These are phyloP conservation scores for Empidonax traillii DNA, from an alignment of 2,113 vertebrate genomes.

Conservation along the genomic window DNA sequence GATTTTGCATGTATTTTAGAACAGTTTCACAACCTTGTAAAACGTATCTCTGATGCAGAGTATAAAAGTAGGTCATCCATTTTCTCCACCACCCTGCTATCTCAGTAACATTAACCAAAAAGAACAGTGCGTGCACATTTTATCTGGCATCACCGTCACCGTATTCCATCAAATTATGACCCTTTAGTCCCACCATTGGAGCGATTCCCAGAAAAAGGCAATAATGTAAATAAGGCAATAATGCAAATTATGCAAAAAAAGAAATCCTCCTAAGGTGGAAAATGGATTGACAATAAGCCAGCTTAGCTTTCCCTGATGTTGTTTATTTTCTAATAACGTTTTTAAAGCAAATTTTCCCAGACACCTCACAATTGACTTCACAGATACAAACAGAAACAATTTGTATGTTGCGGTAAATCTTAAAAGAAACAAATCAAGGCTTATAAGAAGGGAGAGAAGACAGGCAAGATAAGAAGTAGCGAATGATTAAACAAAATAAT, in stretches of 20 bases:
- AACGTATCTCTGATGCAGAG: background rate
- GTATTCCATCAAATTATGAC: constrained; percentile 41
- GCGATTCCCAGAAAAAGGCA: constrained; percentile 1
- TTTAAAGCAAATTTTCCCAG: constrained; percentile 46
- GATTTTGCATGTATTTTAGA: background rate
- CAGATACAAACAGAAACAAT: constrained; percentile 25
- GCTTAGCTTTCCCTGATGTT: background rate
- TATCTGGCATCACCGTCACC: background rate
- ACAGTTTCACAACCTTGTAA: background rate
- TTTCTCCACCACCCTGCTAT: constrained; percentile 6
- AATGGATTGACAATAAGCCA: constrained; percentile 17
- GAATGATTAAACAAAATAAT: background rate
- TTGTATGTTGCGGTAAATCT: background rate
- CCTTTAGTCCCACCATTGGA: constrained; percentile 1
- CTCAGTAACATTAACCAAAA: background rate
- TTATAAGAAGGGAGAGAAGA: background rate
- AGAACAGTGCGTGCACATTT: constrained; percentile 15
- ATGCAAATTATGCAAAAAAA: background rate
- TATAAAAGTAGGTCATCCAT: constrained; percentile 62
- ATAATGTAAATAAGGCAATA: constrained; percentile 32
- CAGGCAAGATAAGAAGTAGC: background rate
- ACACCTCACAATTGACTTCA: background rate
- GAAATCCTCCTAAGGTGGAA: constrained; percentile 1
- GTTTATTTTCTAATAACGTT: constrained; percentile 42
- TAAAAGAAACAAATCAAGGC: constrained; percentile 8